A percentile compares a stretch with the other conserved stretches of the same genome.
These are phyloP conservation scores for Apodemia mormo DNA, from an alignment of 2,888 invertebrate genomes.

Conservation along the genomic window DNA sequence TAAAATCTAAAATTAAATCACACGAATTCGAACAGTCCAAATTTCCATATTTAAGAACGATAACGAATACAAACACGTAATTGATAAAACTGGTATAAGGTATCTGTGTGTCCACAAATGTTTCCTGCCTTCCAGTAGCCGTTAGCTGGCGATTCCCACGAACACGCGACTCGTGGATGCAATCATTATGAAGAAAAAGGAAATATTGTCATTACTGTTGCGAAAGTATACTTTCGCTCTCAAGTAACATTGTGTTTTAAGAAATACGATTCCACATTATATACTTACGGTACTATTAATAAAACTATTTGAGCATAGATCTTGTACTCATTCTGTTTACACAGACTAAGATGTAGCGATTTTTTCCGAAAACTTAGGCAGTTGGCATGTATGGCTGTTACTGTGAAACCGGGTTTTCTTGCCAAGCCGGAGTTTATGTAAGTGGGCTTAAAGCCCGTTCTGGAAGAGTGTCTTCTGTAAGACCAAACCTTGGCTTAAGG, in stretches of 20 bases:
- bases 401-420: too few species aligned
- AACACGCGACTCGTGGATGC: constrained; percentile 23
- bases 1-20: neutral
- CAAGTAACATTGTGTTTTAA: constrained; percentile 11
- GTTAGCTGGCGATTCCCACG: constrained; percentile 34
- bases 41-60: constrained; percentile 24
- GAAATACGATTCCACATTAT: too few species aligned
- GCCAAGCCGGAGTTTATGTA: too few species aligned
- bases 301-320: too few species aligned
- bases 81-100: constrained; percentile 21
- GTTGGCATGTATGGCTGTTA: too few species aligned
- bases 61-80: constrained; percentile 28
- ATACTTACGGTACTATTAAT: too few species aligned
- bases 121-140: constrained; percentile 26
- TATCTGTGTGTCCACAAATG: constrained; percentile 22
- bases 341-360: too few species aligned
- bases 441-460: too few species aligned
- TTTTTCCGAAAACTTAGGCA: too few species aligned
- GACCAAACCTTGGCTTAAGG: too few species aligned
- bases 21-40: neutral
- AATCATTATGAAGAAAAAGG: constrained; percentile 32
- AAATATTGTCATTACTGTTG: constrained; percentile 28
- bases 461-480: too few species aligned
- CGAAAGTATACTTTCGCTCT: constrained; percentile 39
- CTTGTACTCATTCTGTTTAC: too few species aligned